A percentile compares a stretch with the other conserved stretches of the same genome.
Conservation (phyloP, 2,888 invertebrate species). For the Pseudococcus viburni region DNA sequence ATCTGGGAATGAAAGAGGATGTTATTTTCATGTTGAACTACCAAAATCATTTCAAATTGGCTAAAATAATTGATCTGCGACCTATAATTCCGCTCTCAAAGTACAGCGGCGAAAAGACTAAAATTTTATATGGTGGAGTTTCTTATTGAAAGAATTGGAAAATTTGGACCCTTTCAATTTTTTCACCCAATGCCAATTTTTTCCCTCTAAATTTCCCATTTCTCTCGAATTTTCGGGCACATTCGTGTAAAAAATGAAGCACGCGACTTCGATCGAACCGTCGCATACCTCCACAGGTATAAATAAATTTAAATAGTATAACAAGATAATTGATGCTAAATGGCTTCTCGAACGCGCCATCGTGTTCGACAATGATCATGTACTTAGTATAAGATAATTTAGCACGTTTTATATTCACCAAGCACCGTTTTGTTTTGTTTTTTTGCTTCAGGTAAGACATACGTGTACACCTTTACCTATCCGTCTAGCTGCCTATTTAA, state of each 20-base stretch:
- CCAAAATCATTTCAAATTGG: too few species aligned
- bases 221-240: background rate
- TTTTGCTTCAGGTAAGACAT: background rate
- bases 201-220: background rate
- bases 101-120: too few species aligned
- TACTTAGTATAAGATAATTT: slow-evolving; percentile 20
- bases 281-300: background rate
- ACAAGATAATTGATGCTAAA: slow-evolving; percentile 34
- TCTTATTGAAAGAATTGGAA: too few species aligned
- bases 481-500: background rate
- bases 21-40: too few species aligned
- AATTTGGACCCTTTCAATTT: background rate
- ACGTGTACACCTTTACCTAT: background rate
- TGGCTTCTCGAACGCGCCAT: background rate
- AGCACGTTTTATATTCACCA: slow-evolving; percentile 12
- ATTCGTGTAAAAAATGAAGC: background rate
- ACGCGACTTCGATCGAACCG: background rate
- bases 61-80: too few species aligned
- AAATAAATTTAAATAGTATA: slow-evolving; percentile 29
- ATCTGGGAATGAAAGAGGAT: too few species aligned
- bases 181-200: too few species aligned
- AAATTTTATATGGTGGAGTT: too few species aligned
- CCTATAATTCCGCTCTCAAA: too few species aligned
- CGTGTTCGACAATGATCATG: slow-evolving; percentile 9
- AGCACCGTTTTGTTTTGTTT: background rate